Evolutionary conservation across 2,888 invertebrate species (phyloP), one percentile per base, ranked within the genome.

Genomic region (Ectemnius continuus): DNA sequence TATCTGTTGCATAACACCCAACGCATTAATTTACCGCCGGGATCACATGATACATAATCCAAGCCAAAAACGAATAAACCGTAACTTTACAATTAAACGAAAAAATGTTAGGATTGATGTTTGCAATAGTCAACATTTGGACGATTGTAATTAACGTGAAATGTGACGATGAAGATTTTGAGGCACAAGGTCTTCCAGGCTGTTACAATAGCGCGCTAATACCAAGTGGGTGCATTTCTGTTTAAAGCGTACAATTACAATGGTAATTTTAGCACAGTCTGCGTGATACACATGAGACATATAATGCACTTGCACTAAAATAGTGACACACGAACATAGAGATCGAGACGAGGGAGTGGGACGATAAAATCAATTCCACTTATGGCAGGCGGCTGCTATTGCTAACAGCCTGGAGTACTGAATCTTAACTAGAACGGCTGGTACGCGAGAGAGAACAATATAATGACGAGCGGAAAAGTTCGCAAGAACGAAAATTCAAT

Each of bases 401-500:
- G 36, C 36, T 60, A 4, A 28, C 59, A 60, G 59, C 16, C 26
- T 28, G 59, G n/a, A 60, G 36, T 60, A 0, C 28, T 4, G 28
- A 60, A 16, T 60, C 36, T 28, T n/a, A 60, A 28, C 13, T 13
- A n/a, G 2, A 6, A 59, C 47, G 13, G 48, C 28, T 61, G 61
- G 61, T 61, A 56, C n/a, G 13, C 13, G 48, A 8, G 36, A 61
- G 28, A 4, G 16, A 36, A 14, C 28, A n/a, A 67, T 67, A 68
- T 16, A 20, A 45, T 46, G 64, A 60, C 13, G 60, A 66, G 61
- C 46, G 16, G 28, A 70, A 61, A 66, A 67, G n/a, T 20, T 59
- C 36, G 36, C 5, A 47, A 28, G 62, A 61, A 66, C 70, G 64
- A 47, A 75, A 36, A 36, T 36, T 67, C 79, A 78, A 75, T 70